These are phyloP conservation scores for Campylomormyrus numenius DNA, from an alignment of 2,113 vertebrate species.

Conservation along the genomic window DNA sequence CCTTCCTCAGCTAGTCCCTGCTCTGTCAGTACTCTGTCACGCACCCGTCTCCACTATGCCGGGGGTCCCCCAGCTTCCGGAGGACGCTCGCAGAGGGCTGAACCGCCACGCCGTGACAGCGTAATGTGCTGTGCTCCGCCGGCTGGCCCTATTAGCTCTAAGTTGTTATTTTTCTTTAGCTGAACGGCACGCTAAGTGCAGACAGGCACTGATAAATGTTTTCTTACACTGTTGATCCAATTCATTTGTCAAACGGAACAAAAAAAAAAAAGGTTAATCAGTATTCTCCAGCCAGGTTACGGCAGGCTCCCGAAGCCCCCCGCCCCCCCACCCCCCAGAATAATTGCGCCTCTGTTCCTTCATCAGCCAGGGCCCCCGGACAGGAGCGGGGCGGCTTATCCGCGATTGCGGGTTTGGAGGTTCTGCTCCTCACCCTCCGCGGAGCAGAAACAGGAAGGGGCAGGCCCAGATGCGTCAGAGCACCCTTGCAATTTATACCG, in stretches of 20 bases:
- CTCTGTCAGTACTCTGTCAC: neutral
- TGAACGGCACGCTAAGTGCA: slow-evolving; percentile 31
- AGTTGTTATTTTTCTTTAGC: slow-evolving; percentile 59
- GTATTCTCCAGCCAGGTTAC: slow-evolving; percentile 49
- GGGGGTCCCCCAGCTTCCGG: slow-evolving; percentile 11
- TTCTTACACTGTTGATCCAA: slow-evolving; percentile 43
- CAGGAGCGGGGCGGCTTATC: slow-evolving; percentile 57
- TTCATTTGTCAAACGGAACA: slow-evolving; percentile 59
- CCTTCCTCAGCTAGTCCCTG: neutral
- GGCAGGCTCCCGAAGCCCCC: slow-evolving; percentile 23
- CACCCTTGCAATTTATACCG: slow-evolving; percentile 71
- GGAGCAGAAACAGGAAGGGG: slow-evolving; percentile 33
- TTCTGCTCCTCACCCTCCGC: slow-evolving; percentile 54
- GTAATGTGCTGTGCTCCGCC: slow-evolving; percentile 59
- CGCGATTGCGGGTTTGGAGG: slow-evolving; percentile 48
- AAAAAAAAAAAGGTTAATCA: slow-evolving; percentile 63
- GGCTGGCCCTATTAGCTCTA: slow-evolving; percentile 67
- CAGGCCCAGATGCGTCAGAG: slow-evolving; percentile 56
- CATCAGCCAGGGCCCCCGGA: slow-evolving; percentile 50
- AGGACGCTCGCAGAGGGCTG: slow-evolving; percentile 43
- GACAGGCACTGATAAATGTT: slow-evolving; percentile 50
- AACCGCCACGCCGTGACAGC: slow-evolving; percentile 56
- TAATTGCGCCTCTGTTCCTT: slow-evolving; percentile 57
- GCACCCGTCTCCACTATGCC: neutral
- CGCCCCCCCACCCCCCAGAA: slow-evolving; percentile 17